These are phyloP conservation scores for Microtus pennsylvanicus DNA, from an alignment of 2,113 vertebrate genomes.

Conservation along the genomic window DNA sequence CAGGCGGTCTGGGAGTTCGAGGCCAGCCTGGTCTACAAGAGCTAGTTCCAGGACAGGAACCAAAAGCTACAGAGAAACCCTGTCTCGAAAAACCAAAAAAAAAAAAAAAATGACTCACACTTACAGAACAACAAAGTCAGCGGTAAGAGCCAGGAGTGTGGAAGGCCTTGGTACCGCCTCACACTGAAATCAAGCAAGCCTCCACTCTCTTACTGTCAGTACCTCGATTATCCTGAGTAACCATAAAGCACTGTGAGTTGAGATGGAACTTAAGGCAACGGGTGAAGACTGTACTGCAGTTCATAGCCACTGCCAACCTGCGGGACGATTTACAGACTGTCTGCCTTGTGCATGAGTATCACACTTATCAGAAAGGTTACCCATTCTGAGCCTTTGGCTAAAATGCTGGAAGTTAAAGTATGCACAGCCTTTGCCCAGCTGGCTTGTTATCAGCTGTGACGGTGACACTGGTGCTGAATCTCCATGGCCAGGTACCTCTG, in stretches of 20 bases:
- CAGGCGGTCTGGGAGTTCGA: too few species aligned
- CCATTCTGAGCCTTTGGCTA: background rate
- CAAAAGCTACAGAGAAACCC: too few species aligned
- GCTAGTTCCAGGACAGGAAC: too few species aligned
- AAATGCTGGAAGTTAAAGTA: slow-evolving; percentile 8
- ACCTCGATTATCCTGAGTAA: background rate
- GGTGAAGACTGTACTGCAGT: background rate
- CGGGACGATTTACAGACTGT: background rate
- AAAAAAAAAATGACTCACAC: background rate
- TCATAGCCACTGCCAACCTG: background rate
- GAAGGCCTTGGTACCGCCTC: background rate
- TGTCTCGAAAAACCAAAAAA: too few species aligned
- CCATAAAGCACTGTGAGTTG: background rate
- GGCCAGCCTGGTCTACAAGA: too few species aligned
- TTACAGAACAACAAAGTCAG: background rate
- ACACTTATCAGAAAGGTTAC: background rate
- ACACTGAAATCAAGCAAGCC: background rate
- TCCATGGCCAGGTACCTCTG: background rate
- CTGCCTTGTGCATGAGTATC: background rate
- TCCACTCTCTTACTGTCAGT: background rate
- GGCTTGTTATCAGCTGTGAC: background rate
- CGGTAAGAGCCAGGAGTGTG: background rate
- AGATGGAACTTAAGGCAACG: background rate
- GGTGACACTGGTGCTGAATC: background rate
- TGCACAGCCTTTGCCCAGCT: background rate